A percentile compares a stretch with the other conserved stretches of the same genome.
These are phyloP conservation scores for Sarcophaga peregrina DNA, from an alignment of 1,140 invertebrate genomes.

Conservation along the genomic window DNA sequence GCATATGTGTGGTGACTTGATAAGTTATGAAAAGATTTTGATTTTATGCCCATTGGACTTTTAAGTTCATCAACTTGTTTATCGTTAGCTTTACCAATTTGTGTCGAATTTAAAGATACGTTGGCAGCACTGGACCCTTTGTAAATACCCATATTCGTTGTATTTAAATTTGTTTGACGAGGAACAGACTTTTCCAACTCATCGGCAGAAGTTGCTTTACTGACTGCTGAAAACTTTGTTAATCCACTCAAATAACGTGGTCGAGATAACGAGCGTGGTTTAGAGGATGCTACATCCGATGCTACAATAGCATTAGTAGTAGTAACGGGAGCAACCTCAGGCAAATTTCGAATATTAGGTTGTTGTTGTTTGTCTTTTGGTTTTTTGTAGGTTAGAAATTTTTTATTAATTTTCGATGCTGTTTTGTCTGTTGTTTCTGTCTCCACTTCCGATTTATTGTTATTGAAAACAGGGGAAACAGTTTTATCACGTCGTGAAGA, in stretches of 20 bases:
- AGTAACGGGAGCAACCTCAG: conserved; percentile 40
- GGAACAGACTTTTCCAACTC: conserved; percentile 52
- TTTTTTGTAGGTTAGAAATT: conserved; percentile 62
- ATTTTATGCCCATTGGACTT: conserved; percentile 65
- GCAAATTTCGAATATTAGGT: conserved; percentile 46
- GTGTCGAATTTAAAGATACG: not conserved
- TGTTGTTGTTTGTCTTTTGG: conserved; percentile 56
- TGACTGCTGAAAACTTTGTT: conserved; percentile 57
- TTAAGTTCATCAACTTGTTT: conserved; percentile 51
- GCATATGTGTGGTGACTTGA: conserved; percentile 43
- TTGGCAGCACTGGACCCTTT: conserved; percentile 17
- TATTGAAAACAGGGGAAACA: conserved; percentile 44
- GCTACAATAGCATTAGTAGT: conserved; percentile 1
- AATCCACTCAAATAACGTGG: conserved; percentile 62
- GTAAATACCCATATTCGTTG: not conserved
- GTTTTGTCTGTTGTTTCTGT: conserved; percentile 40
- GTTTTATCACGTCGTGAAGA: conserved; percentile 53
- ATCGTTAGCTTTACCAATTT: conserved; percentile 1
- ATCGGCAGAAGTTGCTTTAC: conserved; percentile 61
- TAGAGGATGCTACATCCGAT: not conserved
- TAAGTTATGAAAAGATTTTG: conserved; percentile 64
- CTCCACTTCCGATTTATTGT: conserved; percentile 46
- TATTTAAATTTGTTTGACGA: conserved; percentile 26
- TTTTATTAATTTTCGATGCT: conserved; percentile 46
- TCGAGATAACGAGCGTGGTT: conserved; percentile 59